A percentile compares a stretch with the other conserved stretches of the same genome.
Conservation (phyloP, 2,113 vertebrate genomes). For the Chloebia gouldiae region DNA sequence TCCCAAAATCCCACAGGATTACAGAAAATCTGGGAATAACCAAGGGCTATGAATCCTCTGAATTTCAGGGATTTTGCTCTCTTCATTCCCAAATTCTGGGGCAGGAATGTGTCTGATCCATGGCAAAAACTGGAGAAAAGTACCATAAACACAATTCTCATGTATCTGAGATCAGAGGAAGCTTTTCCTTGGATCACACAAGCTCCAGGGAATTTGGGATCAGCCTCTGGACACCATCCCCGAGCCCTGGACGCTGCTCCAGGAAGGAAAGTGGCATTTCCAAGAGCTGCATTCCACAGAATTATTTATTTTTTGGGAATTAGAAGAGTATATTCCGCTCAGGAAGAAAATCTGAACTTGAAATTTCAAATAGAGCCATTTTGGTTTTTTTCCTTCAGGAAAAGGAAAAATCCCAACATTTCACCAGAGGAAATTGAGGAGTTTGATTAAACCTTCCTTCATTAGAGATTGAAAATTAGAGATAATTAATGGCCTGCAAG, state of each 20-base stretch:
- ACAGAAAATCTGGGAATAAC: neutral
- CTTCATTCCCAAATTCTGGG: neutral
- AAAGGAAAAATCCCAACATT: neutral
- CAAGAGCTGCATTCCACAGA: conserved; percentile 11
- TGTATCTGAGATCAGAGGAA: neutral
- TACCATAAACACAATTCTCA: accelerated
- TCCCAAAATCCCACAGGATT: neutral
- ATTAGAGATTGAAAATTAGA: neutral
- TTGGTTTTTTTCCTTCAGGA: neutral
- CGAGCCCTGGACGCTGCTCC: neutral
- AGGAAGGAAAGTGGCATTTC: neutral
- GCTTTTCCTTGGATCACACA: neutral
- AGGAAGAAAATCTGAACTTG: neutral
- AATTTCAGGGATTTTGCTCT: neutral
- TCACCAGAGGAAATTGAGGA: neutral
- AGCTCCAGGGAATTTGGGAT: neutral
- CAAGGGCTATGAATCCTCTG: neutral
- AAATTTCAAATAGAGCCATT: neutral
- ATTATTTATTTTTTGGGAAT: neutral
- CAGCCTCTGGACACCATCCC: neutral
- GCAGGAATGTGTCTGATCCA: neutral
- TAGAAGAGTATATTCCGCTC: neutral
- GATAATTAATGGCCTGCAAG: neutral
- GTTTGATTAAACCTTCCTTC: neutral
- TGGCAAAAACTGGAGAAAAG: neutral